Base-by-base conservation (phyloP, 2,113 vertebrate genomes). In the Neodon shergylaensis region DNA sequence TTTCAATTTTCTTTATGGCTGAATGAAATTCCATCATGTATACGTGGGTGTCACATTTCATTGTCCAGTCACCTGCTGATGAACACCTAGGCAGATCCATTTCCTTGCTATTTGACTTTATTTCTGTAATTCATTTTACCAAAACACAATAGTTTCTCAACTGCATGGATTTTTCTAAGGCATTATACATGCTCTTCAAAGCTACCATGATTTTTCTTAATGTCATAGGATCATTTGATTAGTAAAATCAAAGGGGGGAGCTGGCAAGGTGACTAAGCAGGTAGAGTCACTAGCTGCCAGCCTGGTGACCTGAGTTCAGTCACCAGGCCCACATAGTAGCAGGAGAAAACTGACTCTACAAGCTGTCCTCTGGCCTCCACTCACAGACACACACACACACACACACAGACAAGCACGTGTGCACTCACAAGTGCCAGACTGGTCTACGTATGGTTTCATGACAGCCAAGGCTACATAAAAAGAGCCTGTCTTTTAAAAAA, bases 171-270 rank as follows among this genome's bases (percentile, higher is more conserved):
- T 33, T 33, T 47, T 58, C 42, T 33, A 81, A 49, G 66, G 77
- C 12, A 70, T 83, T 58, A 33, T 72, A 79, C 61, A 73, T 7
- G 61, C 1, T 52, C 66, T 82, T 91, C 91, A 54, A 76, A 58
- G 33, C 13, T n/a, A 26, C 24, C 16, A 42, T 52, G 24, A 22
- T 84, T 77, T 91, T 70, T 65, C 63, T 85, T 31, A 88, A n/a
- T 28, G 14, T 49, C 66, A 68, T 77, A 87, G 84, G 88, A 39
- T 70, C 26, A 82, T 66, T 92, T 85, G 92, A 79, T 74, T 88
- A 76, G 58, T n/a, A 72, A 96, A 95, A 66, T 17, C 6, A 16
- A 39, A 8, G 16, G 39, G 66, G 28, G 61, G 39, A 39, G 24
- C 61, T 7, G 26, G 9, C 39, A 65, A 65, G 8, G 65, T 44